Evolutionary conservation across 2,888 invertebrate species (phyloP).

Genomic region (Cistogaster globosa): DNA sequence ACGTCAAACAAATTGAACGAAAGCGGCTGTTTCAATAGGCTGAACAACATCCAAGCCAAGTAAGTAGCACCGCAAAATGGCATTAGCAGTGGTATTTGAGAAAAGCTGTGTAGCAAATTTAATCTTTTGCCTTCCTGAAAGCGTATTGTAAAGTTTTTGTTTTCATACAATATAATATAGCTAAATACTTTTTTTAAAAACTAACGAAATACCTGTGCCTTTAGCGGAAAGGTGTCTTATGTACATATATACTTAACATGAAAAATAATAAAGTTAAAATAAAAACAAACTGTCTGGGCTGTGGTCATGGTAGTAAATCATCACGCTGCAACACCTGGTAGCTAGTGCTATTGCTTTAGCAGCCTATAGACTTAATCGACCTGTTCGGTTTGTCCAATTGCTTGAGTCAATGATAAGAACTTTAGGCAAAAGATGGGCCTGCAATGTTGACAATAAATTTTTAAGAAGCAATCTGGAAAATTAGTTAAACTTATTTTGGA

Average conservation of each 20-base stretch:
- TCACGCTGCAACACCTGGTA: slow-evolving; percentile 85
- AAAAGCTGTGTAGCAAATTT: too few relatives aligned
- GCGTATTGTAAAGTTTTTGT: too few relatives aligned
- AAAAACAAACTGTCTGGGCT: slow-evolving; percentile 89
- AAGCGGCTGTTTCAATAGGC: too few relatives aligned
- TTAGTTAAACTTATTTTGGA: slow-evolving; percentile 87
- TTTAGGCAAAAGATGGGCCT: slow-evolving; percentile 87
- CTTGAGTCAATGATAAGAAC: slow-evolving; percentile 89
- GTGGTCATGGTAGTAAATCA: slow-evolving; percentile 91
- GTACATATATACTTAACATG: slow-evolving; percentile 84
- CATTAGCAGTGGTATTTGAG: too few relatives aligned
- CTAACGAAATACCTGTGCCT: too few relatives aligned
- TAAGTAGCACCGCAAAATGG: too few relatives aligned
- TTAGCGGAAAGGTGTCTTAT: too few relatives aligned
- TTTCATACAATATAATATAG: too few relatives aligned
- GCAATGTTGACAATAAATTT: slow-evolving; percentile 86
- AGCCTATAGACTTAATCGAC: slow-evolving; percentile 85
- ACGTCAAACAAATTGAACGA: too few relatives aligned
- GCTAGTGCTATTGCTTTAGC: slow-evolving; percentile 89
- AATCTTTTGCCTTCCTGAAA: too few relatives aligned
- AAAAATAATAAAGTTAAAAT: slow-evolving; percentile 88
- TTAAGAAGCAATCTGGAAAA: slow-evolving; percentile 86
- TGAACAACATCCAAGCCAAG: too few relatives aligned
- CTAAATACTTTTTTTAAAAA: too few relatives aligned
- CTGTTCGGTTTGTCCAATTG: slow-evolving; percentile 88